Conservation (phyloP, 2,888 invertebrate genomes). For the Metallyticus violacea region DNA sequence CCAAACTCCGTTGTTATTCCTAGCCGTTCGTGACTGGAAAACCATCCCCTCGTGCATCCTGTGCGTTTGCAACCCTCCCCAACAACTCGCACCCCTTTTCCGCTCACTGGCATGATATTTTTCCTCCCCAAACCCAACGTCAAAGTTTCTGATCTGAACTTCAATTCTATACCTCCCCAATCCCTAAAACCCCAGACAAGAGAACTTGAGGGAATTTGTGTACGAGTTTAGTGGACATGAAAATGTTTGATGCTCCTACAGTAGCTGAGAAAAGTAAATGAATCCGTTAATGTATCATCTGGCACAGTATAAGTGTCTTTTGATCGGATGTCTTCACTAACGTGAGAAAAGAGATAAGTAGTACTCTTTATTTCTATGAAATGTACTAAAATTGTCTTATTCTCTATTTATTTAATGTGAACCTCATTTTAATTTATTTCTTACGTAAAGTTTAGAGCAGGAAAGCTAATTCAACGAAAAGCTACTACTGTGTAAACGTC, state of each 20-base stretch:
- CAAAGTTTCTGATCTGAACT: background rate
- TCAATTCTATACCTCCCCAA: background rate
- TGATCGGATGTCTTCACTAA: no score
- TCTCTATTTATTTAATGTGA: no score
- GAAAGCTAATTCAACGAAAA: no score
- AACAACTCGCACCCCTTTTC: background rate
- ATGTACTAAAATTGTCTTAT: no score
- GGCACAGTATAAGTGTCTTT: no score
- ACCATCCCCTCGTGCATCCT: background rate
- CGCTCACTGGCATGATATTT: background rate
- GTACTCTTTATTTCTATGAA: no score
- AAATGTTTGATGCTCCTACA: background rate
- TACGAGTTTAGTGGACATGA: background rate
- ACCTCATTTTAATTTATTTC: no score
- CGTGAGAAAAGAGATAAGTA: no score
- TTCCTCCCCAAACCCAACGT: background rate
- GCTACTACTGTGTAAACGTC: no score
- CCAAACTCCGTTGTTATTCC: background rate
- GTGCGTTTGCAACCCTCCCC: background rate
- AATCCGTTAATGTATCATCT: background rate
- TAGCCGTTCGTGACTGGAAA: slow-evolving; percentile 8
- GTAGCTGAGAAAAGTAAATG: background rate
- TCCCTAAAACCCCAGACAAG: background rate
- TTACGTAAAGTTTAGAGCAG: no score
- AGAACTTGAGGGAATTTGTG: background rate